Evolutionary conservation across 37 sponge, comb jelly and placozoan species (phyloP).

Genomic region (Halichondria panicea): DNA sequence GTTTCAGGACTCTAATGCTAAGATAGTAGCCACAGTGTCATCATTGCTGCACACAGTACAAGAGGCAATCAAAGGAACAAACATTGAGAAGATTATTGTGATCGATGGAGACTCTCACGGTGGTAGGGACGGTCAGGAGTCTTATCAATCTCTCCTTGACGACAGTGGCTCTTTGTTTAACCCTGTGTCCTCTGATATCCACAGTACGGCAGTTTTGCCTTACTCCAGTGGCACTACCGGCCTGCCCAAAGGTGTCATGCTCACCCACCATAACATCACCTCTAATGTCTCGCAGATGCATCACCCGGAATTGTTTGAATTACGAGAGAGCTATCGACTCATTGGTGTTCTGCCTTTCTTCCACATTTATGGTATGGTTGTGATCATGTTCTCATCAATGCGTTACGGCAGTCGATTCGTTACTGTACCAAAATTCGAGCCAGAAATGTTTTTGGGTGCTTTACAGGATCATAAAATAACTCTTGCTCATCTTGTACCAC

Average conservation of each 20-base stretch:
- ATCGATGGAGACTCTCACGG: constrained; percentile 5
- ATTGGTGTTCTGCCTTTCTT: constrained; percentile 78
- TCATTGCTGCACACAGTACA: constrained; percentile 41
- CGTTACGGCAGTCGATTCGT: constrained; percentile 54
- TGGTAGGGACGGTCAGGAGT: background rate
- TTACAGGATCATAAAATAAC: constrained; percentile 46
- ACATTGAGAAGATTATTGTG: constrained; percentile 47
- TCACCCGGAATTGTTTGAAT: constrained; percentile 33
- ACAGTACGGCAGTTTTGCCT: constrained; percentile 69
- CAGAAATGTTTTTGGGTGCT: constrained; percentile 62
- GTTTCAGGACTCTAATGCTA: constrained; percentile 62
- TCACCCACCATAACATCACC: constrained; percentile 73
- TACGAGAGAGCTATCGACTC: background rate
- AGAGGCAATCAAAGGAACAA: constrained; percentile 30
- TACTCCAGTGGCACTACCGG: constrained; percentile 94
- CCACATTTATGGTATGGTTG: constrained; percentile 83
- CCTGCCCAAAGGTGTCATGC: constrained; percentile 91
- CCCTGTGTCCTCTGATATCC: constrained; percentile 22
- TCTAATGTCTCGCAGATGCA: constrained; percentile 56
- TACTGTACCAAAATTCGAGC: constrained; percentile 73
- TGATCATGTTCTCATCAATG: constrained; percentile 47
- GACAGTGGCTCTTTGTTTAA: constrained; percentile 59
- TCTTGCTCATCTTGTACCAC: constrained; percentile 70
- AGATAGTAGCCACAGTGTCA: constrained; percentile 59
- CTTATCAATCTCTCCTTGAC: constrained; percentile 32